phyloP scores from a whole-genome alignment of 2,113 vertebrate genomes.

The Coreoperca whiteheadi region DNA sequence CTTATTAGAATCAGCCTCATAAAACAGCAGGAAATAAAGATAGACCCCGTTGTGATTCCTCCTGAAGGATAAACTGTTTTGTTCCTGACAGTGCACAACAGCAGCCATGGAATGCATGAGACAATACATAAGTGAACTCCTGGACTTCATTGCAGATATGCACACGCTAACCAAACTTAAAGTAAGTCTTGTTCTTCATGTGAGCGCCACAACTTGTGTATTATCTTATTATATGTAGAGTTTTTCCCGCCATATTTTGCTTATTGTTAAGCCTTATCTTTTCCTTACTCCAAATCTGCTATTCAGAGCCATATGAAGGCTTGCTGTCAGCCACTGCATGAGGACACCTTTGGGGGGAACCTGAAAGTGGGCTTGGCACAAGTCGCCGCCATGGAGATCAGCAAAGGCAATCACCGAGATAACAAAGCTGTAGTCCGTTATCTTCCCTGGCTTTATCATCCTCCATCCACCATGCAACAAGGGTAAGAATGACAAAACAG shows the following conservation, averaged over 20 bases:
- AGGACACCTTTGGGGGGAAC: slow-evolving; percentile 98
- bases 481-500: slow-evolving; percentile 85
- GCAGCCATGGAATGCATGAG: slow-evolving; percentile 98
- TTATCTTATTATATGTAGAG: neutral
- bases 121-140: slow-evolving; percentile 92
- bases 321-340: slow-evolving; percentile 96
- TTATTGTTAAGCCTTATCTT: neutral
- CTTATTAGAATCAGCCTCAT: slow-evolving; percentile 63
- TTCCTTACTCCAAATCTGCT: slow-evolving; percentile 18
- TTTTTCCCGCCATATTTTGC: neutral
- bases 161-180: slow-evolving; percentile 97
- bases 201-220: neutral
- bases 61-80: slow-evolving; percentile 58
- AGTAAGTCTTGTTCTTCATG: slow-evolving; percentile 80
- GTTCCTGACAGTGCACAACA: slow-evolving; percentile 90
- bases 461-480: slow-evolving; percentile 98
- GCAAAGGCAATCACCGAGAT: slow-evolving; percentile 96
- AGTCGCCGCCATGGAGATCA: slow-evolving; percentile 98
- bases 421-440: slow-evolving; percentile 97
- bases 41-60: slow-evolving; percentile 52
- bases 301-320: slow-evolving; percentile 98
- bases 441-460: slow-evolving; percentile 97
- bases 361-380: slow-evolving; percentile 98
- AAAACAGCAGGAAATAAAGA: slow-evolving; percentile 66
- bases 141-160: slow-evolving; percentile 99